phyloP scores from a whole-genome alignment of 1,140 invertebrate genomes.

The Drosophila tani region DNA sequence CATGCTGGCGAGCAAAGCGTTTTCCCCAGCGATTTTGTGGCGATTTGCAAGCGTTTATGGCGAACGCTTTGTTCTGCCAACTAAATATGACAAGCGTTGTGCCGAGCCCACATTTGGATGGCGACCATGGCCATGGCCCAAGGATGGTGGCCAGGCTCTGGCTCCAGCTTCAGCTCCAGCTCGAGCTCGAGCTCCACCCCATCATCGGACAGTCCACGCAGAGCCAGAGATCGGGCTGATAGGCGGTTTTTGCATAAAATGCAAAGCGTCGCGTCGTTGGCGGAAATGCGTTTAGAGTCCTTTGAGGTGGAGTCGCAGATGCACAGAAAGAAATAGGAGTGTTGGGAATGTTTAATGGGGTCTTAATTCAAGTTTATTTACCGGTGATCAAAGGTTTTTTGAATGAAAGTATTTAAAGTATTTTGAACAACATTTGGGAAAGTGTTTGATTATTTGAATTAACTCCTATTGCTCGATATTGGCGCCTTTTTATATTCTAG shows the following conservation, averaged over 20 bases:
- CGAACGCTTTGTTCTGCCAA: conserved; percentile 75
- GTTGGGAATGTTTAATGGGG: neutral
- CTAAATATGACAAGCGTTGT: conserved; percentile 74
- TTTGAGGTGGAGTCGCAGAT: conserved; percentile 41
- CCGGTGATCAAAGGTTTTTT: too few relatives aligned
- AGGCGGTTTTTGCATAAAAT: conserved; percentile 75
- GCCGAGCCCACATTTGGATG: conserved; percentile 51
- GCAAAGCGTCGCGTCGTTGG: conserved; percentile 50
- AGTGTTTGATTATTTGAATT: neutral
- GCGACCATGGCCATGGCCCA: conserved; percentile 9
- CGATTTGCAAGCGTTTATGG: conserved; percentile 76
- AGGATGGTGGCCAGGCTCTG: conserved; percentile 6
- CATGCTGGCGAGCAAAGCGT: conserved; percentile 43
- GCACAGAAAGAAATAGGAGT: neutral
- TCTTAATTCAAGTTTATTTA: neutral
- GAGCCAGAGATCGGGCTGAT: conserved; percentile 54
- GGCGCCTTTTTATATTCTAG: neutral
- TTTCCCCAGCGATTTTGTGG: conserved; percentile 52
- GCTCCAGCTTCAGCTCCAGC: neutral
- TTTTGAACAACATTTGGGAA: neutral
- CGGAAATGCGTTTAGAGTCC: conserved; percentile 79
- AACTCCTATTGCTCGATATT: too few relatives aligned
- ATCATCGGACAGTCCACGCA: conserved; percentile 8
- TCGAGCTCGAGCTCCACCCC: neutral
- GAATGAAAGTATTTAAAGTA: too few relatives aligned